These are phyloP conservation scores for Nomada fabriciana DNA, from an alignment of 2,888 invertebrate species.

Conservation along the genomic window DNA sequence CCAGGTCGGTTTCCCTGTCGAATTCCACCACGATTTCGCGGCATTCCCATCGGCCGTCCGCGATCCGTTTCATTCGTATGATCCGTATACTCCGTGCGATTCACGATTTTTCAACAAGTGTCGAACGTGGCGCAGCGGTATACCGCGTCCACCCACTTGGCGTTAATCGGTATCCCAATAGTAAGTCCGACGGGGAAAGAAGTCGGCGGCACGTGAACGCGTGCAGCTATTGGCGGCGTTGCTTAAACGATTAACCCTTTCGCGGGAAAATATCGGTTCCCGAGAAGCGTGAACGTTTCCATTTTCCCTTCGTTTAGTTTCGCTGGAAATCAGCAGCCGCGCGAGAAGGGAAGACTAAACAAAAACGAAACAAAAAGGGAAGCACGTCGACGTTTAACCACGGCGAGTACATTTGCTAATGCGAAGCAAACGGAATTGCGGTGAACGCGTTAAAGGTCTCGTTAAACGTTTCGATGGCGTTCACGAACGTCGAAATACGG, in stretches of 20 bases:
- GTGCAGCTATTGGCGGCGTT: slow-evolving; percentile 13
- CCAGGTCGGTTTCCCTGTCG: slow-evolving; percentile 40
- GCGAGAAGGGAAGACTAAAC: not conserved
- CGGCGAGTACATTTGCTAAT: not conserved
- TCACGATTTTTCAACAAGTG: slow-evolving; percentile 39
- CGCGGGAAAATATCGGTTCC: slow-evolving; percentile 8
- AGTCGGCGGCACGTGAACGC: slow-evolving; percentile 20
- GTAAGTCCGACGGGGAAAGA: slow-evolving; percentile 25
- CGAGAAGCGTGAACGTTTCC: not conserved
- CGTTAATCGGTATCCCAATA: slow-evolving; percentile 51
- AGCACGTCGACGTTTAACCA: not conserved
- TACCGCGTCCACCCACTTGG: slow-evolving; percentile 42
- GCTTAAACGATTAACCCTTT: slow-evolving; percentile 28
- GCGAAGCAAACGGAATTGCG: not conserved
- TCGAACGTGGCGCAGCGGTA: slow-evolving; percentile 6
- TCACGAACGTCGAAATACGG: not conserved
- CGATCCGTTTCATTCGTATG: not conserved
- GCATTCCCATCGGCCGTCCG: not conserved
- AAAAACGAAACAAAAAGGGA: not conserved
- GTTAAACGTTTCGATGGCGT: not conserved
- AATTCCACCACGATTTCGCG: not conserved
- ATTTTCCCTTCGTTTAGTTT: not conserved
- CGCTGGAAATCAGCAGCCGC: slow-evolving; percentile 1
- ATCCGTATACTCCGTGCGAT: not conserved
- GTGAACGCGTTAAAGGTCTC: not conserved